Percentiles rank a stretch among this genome's conserved stretches.
These are phyloP conservation scores for Dicycla oo DNA, from an alignment of 2,888 invertebrate species.

Conservation along the genomic window DNA sequence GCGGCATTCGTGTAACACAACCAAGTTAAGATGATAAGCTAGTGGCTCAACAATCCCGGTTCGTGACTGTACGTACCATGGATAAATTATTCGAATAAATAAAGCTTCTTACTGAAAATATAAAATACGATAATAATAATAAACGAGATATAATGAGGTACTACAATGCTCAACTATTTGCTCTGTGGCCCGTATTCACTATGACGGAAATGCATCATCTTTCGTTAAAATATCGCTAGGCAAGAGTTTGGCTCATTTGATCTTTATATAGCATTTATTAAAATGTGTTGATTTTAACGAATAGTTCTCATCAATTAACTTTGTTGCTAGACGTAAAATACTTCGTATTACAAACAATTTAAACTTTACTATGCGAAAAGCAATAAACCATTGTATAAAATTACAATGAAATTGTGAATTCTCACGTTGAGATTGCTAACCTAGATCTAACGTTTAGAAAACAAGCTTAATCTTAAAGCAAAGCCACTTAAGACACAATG, in stretches of 20 bases:
- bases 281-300: slow-evolving; percentile 19
- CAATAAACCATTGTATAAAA: slow-evolving; percentile 57
- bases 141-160: too few species aligned
- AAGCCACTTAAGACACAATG: background rate
- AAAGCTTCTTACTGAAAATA: background rate
- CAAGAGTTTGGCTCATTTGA: background rate
- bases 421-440: slow-evolving; percentile 48
- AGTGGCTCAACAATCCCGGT: too few species aligned
- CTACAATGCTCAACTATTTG: background rate
- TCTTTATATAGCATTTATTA: background rate
- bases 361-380: slow-evolving; percentile 53
- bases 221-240: background rate
- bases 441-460: slow-evolving; percentile 43
- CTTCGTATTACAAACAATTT: slow-evolving; percentile 53
- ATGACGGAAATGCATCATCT: background rate
- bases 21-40: too few species aligned
- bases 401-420: slow-evolving; percentile 39
- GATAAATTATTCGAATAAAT: background rate
- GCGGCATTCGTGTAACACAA: too few species aligned
- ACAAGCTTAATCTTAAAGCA: slow-evolving; percentile 26
- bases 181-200: background rate
- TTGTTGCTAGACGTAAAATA: slow-evolving; percentile 35
- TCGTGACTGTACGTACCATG: too few species aligned
- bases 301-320: slow-evolving; percentile 24
- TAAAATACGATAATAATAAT: too few species aligned